Conservation (phyloP, 1,140 invertebrate genomes). For the Bombus pyrosoma region DNA sequence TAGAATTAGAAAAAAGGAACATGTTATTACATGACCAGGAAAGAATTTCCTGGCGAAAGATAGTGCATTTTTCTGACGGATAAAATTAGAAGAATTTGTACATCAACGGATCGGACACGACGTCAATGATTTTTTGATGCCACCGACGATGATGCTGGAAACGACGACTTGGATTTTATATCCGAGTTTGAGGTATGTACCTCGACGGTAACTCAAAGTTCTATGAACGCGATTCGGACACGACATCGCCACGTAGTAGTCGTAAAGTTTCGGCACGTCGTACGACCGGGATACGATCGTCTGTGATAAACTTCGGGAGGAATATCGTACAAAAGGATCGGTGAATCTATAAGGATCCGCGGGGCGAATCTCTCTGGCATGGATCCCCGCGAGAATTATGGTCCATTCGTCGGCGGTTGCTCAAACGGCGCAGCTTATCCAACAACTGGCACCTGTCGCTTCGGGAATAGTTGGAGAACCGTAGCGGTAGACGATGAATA, state of each 20-base stretch:
- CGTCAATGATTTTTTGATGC: no score
- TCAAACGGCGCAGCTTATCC: slow-evolving; percentile 48
- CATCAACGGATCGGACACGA: no score
- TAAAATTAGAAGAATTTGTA: no score
- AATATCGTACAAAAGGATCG: slow-evolving; percentile 11
- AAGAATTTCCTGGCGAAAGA: no score
- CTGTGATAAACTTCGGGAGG: slow-evolving; percentile 40
- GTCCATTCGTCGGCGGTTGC: slow-evolving; percentile 8
- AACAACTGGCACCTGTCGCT: slow-evolving; percentile 66
- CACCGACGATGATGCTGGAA: no score
- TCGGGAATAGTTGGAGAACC: slow-evolving; percentile 54
- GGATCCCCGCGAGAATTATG: slow-evolving; percentile 32
- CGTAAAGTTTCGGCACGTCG: slow-evolving; percentile 47
- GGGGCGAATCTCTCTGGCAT: slow-evolving; percentile 3
- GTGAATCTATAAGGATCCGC: slow-evolving; percentile 24
- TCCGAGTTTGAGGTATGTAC: no score
- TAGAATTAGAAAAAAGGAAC: no score
- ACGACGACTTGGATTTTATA: no score
- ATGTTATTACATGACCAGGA: no score
- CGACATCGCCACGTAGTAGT: slow-evolving; percentile 25
- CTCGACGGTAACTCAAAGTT: no score
- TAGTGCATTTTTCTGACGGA: no score
- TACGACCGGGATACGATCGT: neutral
- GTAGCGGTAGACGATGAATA: slow-evolving; percentile 58
- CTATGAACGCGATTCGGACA: no score